Conservation (phyloP, 1,140 invertebrate genomes). For the Bathynomus jamesi region DNA sequence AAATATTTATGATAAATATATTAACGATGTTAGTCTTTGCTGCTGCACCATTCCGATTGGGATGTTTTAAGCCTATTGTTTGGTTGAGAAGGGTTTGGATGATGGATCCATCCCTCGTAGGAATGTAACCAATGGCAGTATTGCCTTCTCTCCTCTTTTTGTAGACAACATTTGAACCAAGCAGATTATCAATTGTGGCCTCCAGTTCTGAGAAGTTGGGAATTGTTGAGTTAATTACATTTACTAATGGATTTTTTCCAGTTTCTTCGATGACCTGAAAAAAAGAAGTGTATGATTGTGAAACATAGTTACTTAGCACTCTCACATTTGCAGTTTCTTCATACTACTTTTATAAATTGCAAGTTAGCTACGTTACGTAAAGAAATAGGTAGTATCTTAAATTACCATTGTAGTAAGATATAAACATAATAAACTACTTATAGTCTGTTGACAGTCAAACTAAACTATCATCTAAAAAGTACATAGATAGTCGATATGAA, state of each 20-base stretch:
- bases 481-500: too few relatives aligned
- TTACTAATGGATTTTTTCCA: not conserved
- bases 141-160: not conserved
- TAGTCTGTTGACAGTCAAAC: too few relatives aligned
- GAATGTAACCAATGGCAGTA: not conserved
- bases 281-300: too few relatives aligned
- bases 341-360: too few relatives aligned
- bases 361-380: too few relatives aligned
- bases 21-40: slow-evolving; percentile 31
- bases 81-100: not conserved
- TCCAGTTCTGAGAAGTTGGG: not conserved
- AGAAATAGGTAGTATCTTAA: too few relatives aligned
- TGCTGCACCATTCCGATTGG: not conserved
- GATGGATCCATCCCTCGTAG: not conserved
- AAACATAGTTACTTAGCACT: too few relatives aligned
- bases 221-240: not conserved
- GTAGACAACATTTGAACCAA: not conserved
- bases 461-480: too few relatives aligned
- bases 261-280: not conserved
- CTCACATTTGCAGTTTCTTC: too few relatives aligned
- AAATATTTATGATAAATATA: slow-evolving; percentile 35
- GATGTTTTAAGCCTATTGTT: not conserved
- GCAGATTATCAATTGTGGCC: not conserved
- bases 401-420: too few relatives aligned
- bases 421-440: too few relatives aligned